Percentiles rank a stretch among this genome's conserved stretches.
Conservation (phyloP, 37 sponge, comb jelly and placozoan species). For the Halisarca cf. caerulea region DNA sequence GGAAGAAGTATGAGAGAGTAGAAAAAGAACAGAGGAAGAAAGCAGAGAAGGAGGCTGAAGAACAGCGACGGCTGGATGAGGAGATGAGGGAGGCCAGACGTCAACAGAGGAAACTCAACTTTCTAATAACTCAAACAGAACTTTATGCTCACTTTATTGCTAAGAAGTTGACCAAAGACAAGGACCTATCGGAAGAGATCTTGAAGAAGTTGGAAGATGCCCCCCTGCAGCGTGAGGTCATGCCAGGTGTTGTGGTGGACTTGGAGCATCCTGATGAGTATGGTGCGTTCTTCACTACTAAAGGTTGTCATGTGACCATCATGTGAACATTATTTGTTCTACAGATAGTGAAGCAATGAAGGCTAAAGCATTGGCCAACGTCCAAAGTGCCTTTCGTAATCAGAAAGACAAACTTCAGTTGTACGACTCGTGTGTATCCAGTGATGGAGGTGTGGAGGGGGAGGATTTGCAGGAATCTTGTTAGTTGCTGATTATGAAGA, state of each 20-base stretch:
- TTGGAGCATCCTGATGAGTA: conserved; percentile 75
- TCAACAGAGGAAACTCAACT: conserved; percentile 94
- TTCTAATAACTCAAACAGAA: conserved; percentile 97
- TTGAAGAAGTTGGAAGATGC: conserved; percentile 75
- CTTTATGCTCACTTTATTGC: conserved; percentile 96
- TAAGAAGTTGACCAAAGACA: conserved; percentile 82
- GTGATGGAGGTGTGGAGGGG: background rate
- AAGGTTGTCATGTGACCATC: background rate
- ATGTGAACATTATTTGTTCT: background rate
- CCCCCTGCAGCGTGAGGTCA: conserved; percentile 69
- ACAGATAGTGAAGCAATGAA: conserved; percentile 68
- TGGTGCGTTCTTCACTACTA: conserved; percentile 1
- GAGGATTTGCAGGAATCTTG: conserved; percentile 52
- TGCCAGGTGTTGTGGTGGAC: conserved; percentile 60
- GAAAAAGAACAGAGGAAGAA: conserved; percentile 85
- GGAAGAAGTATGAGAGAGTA: conserved; percentile 86
- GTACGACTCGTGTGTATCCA: background rate
- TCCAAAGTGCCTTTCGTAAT: conserved; percentile 59
- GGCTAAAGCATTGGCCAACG: conserved; percentile 73
- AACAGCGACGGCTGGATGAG: conserved; percentile 78
- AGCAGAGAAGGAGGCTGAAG: conserved; percentile 92
- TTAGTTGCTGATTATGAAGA: background rate
- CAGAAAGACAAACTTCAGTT: conserved; percentile 41
- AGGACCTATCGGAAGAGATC: conserved; percentile 56
- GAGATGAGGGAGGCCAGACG: conserved; percentile 90